Evolutionary conservation across 2,888 invertebrate species (phyloP).

Genomic region (Tetheella fluctuosa): DNA sequence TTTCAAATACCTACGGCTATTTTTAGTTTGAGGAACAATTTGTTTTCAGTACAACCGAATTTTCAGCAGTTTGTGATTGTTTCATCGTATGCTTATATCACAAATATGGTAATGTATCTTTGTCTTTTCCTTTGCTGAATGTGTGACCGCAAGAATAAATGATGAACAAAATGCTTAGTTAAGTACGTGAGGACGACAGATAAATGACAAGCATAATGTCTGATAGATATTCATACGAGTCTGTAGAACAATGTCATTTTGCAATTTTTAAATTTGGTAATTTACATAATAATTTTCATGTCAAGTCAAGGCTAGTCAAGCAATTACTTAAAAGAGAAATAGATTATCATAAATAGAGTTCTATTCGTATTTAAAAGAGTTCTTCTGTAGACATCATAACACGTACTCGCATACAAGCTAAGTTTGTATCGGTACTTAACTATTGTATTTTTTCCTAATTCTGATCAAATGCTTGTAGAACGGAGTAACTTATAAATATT

Average conservation of each 20-base stretch:
- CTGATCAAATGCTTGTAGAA: too few species aligned
- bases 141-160: neutral
- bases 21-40: too few species aligned
- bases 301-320: neutral
- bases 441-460: neutral
- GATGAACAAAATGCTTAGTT: neutral
- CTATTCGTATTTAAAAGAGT: neutral
- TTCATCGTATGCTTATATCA: too few species aligned
- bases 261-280: neutral
- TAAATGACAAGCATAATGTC: neutral
- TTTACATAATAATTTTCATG: neutral
- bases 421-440: neutral
- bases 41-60: too few species aligned
- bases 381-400: neutral
- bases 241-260: neutral
- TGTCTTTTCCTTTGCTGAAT: neutral
- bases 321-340: neutral
- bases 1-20: too few species aligned
- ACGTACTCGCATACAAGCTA: too few species aligned
- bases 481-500: too few species aligned
- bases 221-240: neutral
- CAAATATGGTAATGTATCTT: too few species aligned
- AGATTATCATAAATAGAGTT: neutral
- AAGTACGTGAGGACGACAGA: neutral
- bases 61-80: too few species aligned